A percentile compares a stretch with the other conserved stretches of the same genome.
These are phyloP conservation scores for Pseudotriccus pelzelni DNA, from an alignment of 2,797 vertebrate species.

Conservation along the genomic window DNA sequence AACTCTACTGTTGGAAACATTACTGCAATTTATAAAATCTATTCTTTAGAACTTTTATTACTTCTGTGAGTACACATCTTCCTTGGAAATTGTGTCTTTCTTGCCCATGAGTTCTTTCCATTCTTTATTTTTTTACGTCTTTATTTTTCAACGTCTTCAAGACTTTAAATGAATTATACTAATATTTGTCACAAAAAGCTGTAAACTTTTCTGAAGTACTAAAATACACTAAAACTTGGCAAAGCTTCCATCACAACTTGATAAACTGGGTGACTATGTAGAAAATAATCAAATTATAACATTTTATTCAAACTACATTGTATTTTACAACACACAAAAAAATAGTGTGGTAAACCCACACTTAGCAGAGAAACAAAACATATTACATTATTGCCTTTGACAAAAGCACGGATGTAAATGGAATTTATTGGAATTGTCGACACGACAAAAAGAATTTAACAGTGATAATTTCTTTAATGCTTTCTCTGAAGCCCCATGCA, in stretches of 20 bases:
- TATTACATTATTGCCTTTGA: slow-evolving; percentile 46
- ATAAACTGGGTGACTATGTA: not conserved
- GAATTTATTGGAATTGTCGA: slow-evolving; percentile 53
- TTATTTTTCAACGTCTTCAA: too few relatives aligned
- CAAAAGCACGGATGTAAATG: slow-evolving; percentile 36
- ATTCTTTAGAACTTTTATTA: not conserved
- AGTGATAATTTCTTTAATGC: not conserved
- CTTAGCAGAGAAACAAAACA: slow-evolving; percentile 21
- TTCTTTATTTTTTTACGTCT: not conserved
- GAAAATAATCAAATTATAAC: not conserved
- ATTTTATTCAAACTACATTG: not conserved
- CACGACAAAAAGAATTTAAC: not conserved
- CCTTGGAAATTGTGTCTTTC: not conserved
- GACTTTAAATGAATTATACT: not conserved
- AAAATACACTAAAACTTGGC: not conserved
- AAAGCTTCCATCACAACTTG: not conserved
- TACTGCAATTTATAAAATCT: not conserved
- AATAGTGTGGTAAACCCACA: slow-evolving; percentile 8
- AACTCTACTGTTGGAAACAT: not conserved
- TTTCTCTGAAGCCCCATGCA: not conserved
- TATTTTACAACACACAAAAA: not conserved
- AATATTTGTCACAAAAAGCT: not conserved
- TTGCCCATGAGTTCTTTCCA: not conserved
- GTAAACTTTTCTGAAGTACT: not conserved
- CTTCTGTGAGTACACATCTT: not conserved